Conservation (phyloP, 2,888 invertebrate genomes). For the Pandemis corylana region DNA sequence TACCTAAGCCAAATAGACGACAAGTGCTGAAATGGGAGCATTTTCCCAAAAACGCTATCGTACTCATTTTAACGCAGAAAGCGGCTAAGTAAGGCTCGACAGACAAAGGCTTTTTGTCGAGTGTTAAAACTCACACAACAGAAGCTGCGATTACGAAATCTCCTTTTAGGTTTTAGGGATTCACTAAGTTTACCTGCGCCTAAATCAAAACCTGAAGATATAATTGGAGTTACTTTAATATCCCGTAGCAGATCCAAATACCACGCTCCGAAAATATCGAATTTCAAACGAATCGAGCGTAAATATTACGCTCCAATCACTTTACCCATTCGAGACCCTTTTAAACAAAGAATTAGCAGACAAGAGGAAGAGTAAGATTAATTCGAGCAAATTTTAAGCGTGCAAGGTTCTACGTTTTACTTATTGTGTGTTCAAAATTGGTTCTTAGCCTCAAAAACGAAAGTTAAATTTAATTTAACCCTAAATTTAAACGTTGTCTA, state of each 20-base stretch:
- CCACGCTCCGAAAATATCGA: constrained; percentile 10
- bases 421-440: constrained; percentile 3
- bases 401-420: neutral
- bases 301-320: constrained; percentile 13
- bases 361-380: constrained; percentile 21
- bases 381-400: constrained; percentile 11
- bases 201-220: neutral
- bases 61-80: too few relatives aligned
- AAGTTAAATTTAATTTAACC: neutral
- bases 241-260: neutral
- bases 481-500: neutral
- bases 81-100: neutral
- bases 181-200: neutral
- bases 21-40: too few relatives aligned
- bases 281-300: constrained; percentile 10
- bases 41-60: too few relatives aligned
- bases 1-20: too few relatives aligned
- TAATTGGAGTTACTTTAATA: constrained; percentile 1
- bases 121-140: neutral
- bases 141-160: neutral
- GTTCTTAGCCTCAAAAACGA: neutral
- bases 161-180: neutral
- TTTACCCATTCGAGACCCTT: constrained; percentile 16
- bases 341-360: constrained; percentile 23
- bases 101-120: neutral